These are phyloP conservation scores for Drosophila cognata DNA, from an alignment of 2,888 invertebrate genomes.

Conservation along the genomic window DNA sequence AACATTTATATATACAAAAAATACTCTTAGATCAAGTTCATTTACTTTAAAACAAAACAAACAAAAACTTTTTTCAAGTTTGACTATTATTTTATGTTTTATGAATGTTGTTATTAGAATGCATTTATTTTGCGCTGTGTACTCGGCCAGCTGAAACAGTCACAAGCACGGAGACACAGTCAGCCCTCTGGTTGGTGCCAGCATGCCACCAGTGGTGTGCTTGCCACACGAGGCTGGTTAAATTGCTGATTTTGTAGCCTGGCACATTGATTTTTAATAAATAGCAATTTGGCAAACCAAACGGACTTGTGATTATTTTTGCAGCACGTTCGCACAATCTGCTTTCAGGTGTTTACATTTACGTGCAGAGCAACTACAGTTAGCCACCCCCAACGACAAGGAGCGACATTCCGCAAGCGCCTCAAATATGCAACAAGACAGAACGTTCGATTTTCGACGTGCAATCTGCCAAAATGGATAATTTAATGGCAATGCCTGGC, in stretches of 20 bases:
- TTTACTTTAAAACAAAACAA: not conserved
- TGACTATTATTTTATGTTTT: not conserved
- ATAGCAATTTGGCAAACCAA: slow-evolving; percentile 74
- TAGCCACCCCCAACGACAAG: not conserved
- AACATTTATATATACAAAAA: not conserved
- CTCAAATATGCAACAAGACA: slow-evolving; percentile 68
- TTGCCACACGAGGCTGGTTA: slow-evolving; percentile 58
- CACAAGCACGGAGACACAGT: not conserved
- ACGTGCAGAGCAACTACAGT: slow-evolving; percentile 11
- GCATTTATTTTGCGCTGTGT: not conserved
- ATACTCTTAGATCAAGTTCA: not conserved
- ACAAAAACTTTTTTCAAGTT: not conserved
- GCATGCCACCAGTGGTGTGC: slow-evolving; percentile 15
- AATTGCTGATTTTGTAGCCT: slow-evolving; percentile 76
- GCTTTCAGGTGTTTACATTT: slow-evolving; percentile 53
- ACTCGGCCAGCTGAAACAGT: slow-evolving; percentile 38
- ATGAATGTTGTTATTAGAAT: not conserved
- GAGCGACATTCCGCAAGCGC: slow-evolving; percentile 30
- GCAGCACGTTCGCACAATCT: slow-evolving; percentile 51
- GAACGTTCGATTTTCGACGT: slow-evolving; percentile 20
- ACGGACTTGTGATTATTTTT: slow-evolving; percentile 67
- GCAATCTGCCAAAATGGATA: slow-evolving; percentile 33
- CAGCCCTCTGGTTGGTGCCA: slow-evolving; percentile 17
- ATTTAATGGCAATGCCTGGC: slow-evolving; percentile 47
- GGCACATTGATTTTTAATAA: slow-evolving; percentile 77